phyloP scores from a whole-genome alignment of 2,797 vertebrate genomes.

The Tachyglossus aculeatus region DNA sequence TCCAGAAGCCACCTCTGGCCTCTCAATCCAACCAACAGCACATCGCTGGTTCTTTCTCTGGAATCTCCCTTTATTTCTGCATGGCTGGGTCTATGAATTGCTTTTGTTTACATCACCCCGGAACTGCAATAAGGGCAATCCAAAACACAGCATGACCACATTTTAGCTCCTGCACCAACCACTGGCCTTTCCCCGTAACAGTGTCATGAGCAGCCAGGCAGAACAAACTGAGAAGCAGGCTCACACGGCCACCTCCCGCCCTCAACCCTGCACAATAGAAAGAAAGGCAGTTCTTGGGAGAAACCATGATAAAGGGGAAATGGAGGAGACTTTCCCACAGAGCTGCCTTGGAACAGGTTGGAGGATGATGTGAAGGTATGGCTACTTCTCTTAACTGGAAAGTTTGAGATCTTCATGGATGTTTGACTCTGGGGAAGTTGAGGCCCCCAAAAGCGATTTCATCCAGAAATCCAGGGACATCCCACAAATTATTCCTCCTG shows the following conservation, averaged over 20 bases:
- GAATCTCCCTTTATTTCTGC: constrained; percentile 19
- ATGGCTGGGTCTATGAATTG: constrained; percentile 24
- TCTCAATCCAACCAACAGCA: constrained; percentile 13
- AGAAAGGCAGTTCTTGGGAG: not conserved
- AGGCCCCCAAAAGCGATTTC: too few relatives aligned
- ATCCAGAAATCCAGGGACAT: not conserved
- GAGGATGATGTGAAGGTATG: too few relatives aligned
- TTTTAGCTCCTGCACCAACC: not conserved
- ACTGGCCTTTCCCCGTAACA: not conserved
- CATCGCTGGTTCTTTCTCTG: not conserved
- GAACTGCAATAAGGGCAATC: not conserved
- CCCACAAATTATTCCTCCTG: not conserved
- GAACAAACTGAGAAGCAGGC: not conserved
- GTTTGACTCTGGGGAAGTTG: too few relatives aligned
- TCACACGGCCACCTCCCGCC: too few relatives aligned
- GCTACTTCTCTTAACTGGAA: too few relatives aligned
- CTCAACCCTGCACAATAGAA: not conserved
- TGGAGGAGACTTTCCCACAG: not conserved
- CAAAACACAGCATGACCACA: not conserved
- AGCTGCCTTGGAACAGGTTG: not conserved
- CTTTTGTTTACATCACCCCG: not conserved
- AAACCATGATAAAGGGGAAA: not conserved
- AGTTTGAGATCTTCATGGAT: too few relatives aligned
- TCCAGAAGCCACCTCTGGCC: not conserved
- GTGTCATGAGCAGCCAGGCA: not conserved